Conservation (phyloP, 2,888 invertebrate species). For the Drosophila parthenogenetica region DNA sequence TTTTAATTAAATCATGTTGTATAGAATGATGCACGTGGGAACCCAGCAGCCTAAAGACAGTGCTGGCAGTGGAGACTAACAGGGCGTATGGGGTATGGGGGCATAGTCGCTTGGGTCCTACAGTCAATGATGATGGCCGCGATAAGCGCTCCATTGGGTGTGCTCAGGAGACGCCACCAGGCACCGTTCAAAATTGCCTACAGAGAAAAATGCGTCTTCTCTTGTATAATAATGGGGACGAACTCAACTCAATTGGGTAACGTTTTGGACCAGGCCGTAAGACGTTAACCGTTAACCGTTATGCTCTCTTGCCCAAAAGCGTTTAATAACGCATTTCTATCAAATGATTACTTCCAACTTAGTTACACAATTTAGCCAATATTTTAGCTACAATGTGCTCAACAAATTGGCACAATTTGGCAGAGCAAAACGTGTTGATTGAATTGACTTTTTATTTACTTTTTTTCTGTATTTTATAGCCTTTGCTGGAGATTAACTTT, state of each 20-base stretch:
- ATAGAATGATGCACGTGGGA: constrained; percentile 80
- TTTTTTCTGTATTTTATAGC: not conserved
- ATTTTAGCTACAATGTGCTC: constrained; percentile 4
- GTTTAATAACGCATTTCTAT: constrained; percentile 49
- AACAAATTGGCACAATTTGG: constrained; percentile 19
- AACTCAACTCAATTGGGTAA: constrained; percentile 23
- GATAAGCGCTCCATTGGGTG: constrained; percentile 75
- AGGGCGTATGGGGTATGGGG: not conserved
- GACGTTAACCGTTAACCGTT: constrained; percentile 8
- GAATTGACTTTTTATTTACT: not conserved
- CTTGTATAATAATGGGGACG: constrained; percentile 33
- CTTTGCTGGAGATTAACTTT: not conserved
- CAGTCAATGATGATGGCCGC: constrained; percentile 72
- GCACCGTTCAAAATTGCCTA: constrained; percentile 50
- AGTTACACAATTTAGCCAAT: constrained; percentile 36
- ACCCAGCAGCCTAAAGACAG: constrained; percentile 14
- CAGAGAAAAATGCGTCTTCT: constrained; percentile 28
- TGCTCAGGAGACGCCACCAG: constrained; percentile 57
- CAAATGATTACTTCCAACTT: constrained; percentile 20
- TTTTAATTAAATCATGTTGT: constrained; percentile 80
- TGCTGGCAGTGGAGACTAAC: not conserved
- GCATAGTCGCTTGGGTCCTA: constrained; percentile 54
- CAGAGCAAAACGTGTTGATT: constrained; percentile 18
- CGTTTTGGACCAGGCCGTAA: not conserved
- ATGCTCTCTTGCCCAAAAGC: constrained; percentile 34